These are phyloP conservation scores for Gyrodactylus salaris DNA, from an alignment of 1,140 invertebrate genomes.

Conservation along the genomic window DNA sequence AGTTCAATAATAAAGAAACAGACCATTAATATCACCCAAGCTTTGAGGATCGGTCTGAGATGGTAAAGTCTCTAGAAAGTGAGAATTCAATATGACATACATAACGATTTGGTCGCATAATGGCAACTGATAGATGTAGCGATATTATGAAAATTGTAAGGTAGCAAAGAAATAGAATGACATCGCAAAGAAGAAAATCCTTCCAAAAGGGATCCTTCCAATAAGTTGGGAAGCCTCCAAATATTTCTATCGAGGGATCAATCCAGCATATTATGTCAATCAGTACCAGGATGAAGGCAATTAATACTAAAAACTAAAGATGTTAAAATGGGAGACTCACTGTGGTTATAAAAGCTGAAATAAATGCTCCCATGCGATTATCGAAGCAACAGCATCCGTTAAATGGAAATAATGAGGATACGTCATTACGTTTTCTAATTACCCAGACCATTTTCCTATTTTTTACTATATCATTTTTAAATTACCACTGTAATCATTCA, in stretches of 20 bases:
- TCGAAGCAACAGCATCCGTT: conserved; percentile 1
- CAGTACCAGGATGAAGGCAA: not conserved
- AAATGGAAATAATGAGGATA: not conserved
- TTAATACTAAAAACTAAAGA: not conserved
- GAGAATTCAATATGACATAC: not conserved
- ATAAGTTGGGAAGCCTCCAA: not conserved
- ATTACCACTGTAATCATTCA: not conserved
- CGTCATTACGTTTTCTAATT: not conserved
- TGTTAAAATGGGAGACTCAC: not conserved
- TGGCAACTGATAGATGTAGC: not conserved
- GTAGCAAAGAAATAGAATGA: not conserved
- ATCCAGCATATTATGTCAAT: not conserved
- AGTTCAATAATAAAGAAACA: conserved; percentile 1
- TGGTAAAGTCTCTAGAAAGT: not conserved
- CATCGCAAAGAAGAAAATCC: conserved; percentile 5
- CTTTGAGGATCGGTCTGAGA: not conserved
- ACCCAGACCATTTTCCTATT: not conserved
- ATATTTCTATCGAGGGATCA: not conserved
- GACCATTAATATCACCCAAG: not conserved
- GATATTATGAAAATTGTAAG: not conserved
- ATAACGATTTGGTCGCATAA: not conserved
- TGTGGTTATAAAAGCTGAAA: not conserved
- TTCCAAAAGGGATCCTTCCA: conserved; percentile 2
- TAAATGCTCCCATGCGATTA: conserved; percentile 3
- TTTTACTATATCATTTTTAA: not conserved